Evolutionary conservation across 1,140 invertebrate species (phyloP), one percentile per base, ranked within the genome.

Genomic region (Drosophila sp.): DNA sequence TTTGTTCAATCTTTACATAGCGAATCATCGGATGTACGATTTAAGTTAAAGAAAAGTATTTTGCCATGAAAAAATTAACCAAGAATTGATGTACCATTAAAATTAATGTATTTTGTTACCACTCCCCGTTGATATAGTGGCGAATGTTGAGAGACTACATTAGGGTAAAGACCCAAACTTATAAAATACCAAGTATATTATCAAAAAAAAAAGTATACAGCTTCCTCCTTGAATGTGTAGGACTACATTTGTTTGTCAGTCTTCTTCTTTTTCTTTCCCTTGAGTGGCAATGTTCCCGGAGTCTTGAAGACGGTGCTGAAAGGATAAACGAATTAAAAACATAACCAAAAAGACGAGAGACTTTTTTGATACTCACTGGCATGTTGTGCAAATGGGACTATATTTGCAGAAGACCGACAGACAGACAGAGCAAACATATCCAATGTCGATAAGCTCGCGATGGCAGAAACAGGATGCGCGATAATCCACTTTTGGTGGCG

Each of bases 381-480:
- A 99, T 44, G 98, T 99, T 38, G 97, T 98, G 92, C 98, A 99
- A 73, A 99, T 99, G 1, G 98, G 98, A 92, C 97, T 98, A 92
- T 98, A 99, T 92, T 98, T 97, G 93, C 98, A 99, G 92, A 99
- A 99, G 81, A 99, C 97, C 86, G 98, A 98, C 29, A 99, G 93
- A 93, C 99, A 99, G 67, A 99, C 97, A 3, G 98, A 99, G 92
- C 98, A 99, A 11, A 99, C 98, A 92, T 97, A 99, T 62, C 98
- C 98, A 84, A 99, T 96, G 86, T 99, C 98, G 56, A 99, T 96
- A 33, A 99, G 94, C 84, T 98, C 97, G n/a, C 98, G 93, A 93
- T 99, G 98, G 91, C 98, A 99, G 93, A 99, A 99, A 92, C 98
- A 99, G 0, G 98, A 98, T 25, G 98, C 98, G 79, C 98, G 93